Evolutionary conservation across 2,888 invertebrate species (phyloP).

Genomic region (Brassicogethes aeneus): DNA sequence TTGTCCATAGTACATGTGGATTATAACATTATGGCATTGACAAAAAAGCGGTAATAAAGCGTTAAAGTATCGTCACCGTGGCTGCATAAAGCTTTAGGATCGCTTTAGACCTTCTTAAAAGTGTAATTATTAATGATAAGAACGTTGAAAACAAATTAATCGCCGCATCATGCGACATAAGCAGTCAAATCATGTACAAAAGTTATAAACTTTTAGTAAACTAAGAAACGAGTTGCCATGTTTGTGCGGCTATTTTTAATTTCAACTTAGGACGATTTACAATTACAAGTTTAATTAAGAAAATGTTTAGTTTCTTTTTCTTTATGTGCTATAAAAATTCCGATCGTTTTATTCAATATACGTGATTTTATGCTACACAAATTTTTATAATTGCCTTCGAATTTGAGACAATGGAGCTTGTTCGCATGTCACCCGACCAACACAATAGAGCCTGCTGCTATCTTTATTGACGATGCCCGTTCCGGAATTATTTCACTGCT

Average conservation of each 20-base stretch:
- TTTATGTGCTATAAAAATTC: constrained; percentile 22
- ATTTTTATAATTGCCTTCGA: constrained; percentile 11
- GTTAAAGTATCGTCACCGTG: neutral
- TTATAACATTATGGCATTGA: neutral
- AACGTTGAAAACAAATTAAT: constrained; percentile 26
- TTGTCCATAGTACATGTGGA: neutral
- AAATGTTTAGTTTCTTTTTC: constrained; percentile 21
- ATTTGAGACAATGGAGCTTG: neutral
- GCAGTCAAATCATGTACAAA: constrained; percentile 25
- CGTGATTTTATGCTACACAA: constrained; percentile 21
- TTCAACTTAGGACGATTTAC: constrained; percentile 23
- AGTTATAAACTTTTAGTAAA: constrained; percentile 24
- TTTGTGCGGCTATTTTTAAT: constrained; percentile 28
- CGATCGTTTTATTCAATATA: constrained; percentile 20
- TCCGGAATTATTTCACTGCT: too few species aligned
- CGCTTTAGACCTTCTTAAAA: constrained; percentile 8
- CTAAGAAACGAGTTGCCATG: constrained; percentile 19
- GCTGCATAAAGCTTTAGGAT: neutral
- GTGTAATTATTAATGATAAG: constrained; percentile 17
- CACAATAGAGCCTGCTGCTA: too few species aligned
- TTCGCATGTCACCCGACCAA: neutral
- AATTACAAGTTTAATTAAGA: constrained; percentile 28
- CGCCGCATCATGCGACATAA: constrained; percentile 20
- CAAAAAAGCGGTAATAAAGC: neutral
- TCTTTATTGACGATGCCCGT: too few species aligned